Percentiles rank a stretch among this genome's conserved stretches.
phyloP scores from a whole-genome alignment of 2,113 vertebrate species.

The Prunella fulvescens region DNA sequence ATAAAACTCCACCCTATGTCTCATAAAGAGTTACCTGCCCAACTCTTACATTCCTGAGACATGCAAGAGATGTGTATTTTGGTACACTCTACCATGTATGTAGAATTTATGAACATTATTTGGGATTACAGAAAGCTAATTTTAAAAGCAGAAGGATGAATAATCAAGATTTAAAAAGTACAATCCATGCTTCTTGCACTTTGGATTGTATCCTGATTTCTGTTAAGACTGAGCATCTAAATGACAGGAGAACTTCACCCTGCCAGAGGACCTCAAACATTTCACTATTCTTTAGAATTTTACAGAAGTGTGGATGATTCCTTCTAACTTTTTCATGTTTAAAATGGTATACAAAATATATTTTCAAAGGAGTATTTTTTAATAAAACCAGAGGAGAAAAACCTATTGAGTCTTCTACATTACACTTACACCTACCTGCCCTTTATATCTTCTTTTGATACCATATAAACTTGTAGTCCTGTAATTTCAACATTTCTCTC shows the following conservation, averaged over 20 bases:
- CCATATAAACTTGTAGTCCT: neutral
- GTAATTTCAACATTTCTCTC: neutral
- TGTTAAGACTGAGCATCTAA: neutral
- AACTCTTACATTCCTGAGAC: neutral
- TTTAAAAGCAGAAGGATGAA: neutral
- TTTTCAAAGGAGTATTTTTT: neutral
- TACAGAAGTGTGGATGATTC: neutral
- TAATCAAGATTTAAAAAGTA: neutral
- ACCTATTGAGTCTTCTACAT: neutral
- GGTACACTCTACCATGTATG: neutral
- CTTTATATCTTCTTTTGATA: neutral
- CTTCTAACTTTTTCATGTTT: neutral
- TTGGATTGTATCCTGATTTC: neutral
- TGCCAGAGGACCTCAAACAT: neutral
- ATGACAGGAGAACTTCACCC: neutral
- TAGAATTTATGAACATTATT: neutral
- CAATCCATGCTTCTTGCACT: neutral
- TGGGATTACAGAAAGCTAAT: neutral
- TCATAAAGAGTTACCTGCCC: neutral
- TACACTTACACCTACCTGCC: neutral
- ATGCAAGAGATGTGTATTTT: neutral
- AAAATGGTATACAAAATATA: neutral
- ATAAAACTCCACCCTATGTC: neutral
- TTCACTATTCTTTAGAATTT: neutral
- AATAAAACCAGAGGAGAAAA: neutral